These are phyloP conservation scores for Hartigia nigra DNA, from an alignment of 2,888 invertebrate genomes.

Conservation along the genomic window DNA sequence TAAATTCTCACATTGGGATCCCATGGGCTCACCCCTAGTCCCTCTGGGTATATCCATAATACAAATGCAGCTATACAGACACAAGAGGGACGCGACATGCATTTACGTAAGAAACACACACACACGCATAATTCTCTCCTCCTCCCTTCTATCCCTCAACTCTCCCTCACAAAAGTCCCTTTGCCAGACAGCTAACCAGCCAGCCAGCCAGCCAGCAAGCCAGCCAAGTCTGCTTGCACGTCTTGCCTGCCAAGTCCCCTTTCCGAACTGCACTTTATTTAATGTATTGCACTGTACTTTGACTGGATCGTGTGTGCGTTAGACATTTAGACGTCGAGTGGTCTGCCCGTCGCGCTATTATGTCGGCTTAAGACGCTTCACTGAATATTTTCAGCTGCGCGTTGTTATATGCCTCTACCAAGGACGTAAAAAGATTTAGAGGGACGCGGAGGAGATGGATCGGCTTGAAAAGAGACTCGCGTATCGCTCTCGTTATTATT, in stretches of 20 bases:
- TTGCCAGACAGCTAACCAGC: neutral
- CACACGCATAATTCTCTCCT: neutral
- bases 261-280: neutral
- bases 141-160: neutral
- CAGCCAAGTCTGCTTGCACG: neutral
- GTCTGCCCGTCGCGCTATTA: neutral
- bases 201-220: neutral
- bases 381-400: too few species aligned
- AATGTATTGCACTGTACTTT: neutral
- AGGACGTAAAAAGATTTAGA: neutral
- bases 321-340: neutral
- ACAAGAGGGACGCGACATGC: neutral
- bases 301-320: neutral
- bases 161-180: neutral
- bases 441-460: neutral
- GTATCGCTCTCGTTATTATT: neutral
- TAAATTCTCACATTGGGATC: neutral
- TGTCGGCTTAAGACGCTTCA: neutral
- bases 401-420: neutral
- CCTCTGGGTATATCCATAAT: neutral
- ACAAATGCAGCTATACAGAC: neutral
- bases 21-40: neutral
- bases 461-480: neutral
- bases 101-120: neutral
- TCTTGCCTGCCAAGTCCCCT: neutral